Evolutionary conservation across 2,797 vertebrate species (phyloP), one percentile per base, ranked within the genome.

Genomic region (Esox lucius): DNA sequence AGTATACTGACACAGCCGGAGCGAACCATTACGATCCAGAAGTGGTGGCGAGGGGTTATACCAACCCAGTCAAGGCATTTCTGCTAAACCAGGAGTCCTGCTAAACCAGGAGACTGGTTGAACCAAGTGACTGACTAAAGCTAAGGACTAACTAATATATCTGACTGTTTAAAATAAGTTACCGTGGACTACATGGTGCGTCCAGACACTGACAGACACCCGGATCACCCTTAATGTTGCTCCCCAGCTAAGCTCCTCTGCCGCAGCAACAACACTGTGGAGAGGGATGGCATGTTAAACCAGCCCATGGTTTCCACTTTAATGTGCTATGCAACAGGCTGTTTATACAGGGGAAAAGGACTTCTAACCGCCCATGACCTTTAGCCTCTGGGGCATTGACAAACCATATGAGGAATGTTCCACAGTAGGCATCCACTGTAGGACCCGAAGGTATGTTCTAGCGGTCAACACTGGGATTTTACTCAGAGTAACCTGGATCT

Each of bases 261-360:
- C 35, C 35, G 35, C 35, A 39, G 35, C 35, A 39, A 5, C 35
- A 39, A 39, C 35, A 39, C 35, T 39, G 35, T 39, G 35, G 35
- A 39, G 35, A 39, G 35, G 39, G 7, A 39, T 39, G 35, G 35
- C 35, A 61, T 22, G 17, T 33, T 8, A n/a, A 66, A 22, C 15
- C 17, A 61, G 24, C 49, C 53, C n/a, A 59, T 66, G 72, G 71
- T 77, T 76, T 77, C 68, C 31, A 48, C 33, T 72, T 68, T 75
- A 19, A 72, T 76, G 80, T 76, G 79, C 80, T 82, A 82, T 82
- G 80, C 78, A 84, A 80, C 83, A 67, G 70, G 70, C 70, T 65
- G 76, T 78, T 69, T 61, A 53, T 15, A 13, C 28, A 9, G 19
- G 59, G 28, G 13, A 19, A 73, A 67, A 8, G 16, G 13, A 74